Conservation (phyloP, 2,797 vertebrate genomes). For the Thunnus albacares region DNA sequence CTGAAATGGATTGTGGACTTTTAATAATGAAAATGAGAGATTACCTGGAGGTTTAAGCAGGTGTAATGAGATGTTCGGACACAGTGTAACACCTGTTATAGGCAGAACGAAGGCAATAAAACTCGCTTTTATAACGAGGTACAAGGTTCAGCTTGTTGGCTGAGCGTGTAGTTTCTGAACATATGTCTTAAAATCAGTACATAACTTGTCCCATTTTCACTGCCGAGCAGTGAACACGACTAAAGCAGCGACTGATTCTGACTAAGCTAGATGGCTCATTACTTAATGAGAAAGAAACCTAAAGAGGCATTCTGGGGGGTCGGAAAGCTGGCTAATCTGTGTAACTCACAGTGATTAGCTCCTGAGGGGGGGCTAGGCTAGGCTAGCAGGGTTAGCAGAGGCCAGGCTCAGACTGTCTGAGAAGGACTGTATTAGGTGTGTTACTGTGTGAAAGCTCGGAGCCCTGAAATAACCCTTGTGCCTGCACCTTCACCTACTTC, state of each 20-base stretch:
- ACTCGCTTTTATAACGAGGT: background rate
- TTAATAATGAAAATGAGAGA: background rate
- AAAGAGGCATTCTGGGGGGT: slow-evolving; percentile 52
- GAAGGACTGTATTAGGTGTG: slow-evolving; percentile 50
- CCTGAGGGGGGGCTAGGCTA: slow-evolving; percentile 45
- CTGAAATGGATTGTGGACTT: background rate
- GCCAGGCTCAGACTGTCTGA: slow-evolving; percentile 77
- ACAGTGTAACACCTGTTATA: no score
- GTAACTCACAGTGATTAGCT: slow-evolving; percentile 69
- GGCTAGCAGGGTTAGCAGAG: slow-evolving; percentile 58
- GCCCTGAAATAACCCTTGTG: slow-evolving; percentile 33
- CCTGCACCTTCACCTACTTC: slow-evolving; percentile 50
- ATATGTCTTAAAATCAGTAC: background rate
- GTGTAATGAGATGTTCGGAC: background rate
- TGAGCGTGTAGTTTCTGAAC: background rate
- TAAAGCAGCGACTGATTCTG: slow-evolving; percentile 26
- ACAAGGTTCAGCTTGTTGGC: background rate
- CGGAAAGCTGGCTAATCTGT: slow-evolving; percentile 74
- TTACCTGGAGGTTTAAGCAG: background rate
- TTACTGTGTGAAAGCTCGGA: slow-evolving; percentile 40
- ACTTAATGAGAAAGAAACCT: slow-evolving; percentile 69
- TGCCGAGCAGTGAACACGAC: slow-evolving; percentile 8
- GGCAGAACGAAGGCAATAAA: background rate
- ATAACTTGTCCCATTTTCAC: background rate
- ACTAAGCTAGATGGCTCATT: slow-evolving; percentile 55